Conservation (phyloP, 2,888 invertebrate genomes). For the Oeneis ivallda region DNA sequence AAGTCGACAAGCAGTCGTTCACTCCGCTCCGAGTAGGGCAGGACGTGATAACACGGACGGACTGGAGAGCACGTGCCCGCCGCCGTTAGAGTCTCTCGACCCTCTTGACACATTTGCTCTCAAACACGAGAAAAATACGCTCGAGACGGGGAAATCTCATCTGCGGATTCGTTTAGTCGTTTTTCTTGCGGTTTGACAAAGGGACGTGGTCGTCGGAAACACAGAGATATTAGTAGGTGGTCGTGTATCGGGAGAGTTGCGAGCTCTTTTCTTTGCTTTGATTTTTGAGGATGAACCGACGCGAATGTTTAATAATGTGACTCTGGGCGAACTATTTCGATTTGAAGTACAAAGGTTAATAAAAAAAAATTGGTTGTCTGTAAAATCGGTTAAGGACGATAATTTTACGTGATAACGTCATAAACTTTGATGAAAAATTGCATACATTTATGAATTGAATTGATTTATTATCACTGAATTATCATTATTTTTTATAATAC, state of each 20-base stretch:
- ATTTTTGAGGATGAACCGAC: background rate
- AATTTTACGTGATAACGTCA: no score
- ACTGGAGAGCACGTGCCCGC: conserved; percentile 27
- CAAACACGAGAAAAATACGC: conserved; percentile 15
- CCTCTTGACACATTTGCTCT: conserved; percentile 30
- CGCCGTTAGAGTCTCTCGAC: conserved; percentile 12
- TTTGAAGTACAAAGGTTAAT: background rate
- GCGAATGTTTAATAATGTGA: background rate
- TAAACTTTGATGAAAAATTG: no score
- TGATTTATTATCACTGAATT: no score
- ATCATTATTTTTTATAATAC: no score
- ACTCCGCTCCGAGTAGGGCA: background rate
- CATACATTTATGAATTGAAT: no score
- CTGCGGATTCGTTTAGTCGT: conserved; percentile 15
- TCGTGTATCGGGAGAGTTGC: background rate
- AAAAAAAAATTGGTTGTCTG: no score
- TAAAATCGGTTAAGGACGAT: no score
- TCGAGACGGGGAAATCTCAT: conserved; percentile 14
- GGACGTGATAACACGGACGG: conserved; percentile 18
- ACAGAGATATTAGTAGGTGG: background rate
- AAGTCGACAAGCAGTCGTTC: no score
- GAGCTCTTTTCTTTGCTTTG: background rate
- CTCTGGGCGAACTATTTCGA: no score
- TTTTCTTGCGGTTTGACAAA: conserved; percentile 8
- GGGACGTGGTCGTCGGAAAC: background rate